Evolutionary conservation across 1,140 invertebrate genomes (phyloP), one percentile per base, ranked within the genome.

Genomic region (Proales similis): DNA sequence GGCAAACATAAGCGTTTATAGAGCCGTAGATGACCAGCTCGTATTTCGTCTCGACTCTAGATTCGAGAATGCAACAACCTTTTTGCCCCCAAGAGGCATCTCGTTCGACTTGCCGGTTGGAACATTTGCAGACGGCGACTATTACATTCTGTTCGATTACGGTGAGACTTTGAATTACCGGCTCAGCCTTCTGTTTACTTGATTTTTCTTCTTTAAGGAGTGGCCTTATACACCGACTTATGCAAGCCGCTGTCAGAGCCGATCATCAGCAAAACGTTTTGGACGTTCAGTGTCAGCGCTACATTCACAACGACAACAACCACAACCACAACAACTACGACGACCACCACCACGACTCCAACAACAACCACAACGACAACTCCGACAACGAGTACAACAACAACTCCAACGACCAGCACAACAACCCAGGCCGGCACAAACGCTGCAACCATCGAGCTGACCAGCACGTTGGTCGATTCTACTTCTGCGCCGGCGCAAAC

Each of bases 141-240:
- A 42, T 22, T 57, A 42, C 26, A 39, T 57, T 22, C 20, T 42
- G 17, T 57, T 57, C 32, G 51, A 57, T 20, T 57, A 57, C 20
- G 51, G 43, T 46, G 27, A 46, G 22, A 19, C 5, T 4, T 19
- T 43, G 5, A 43, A 43, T 19, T 19, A 43, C 39, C 5, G 22
- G n/a, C 22, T 4, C n/a, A n/a, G 22, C 22, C 22, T 43, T 43
- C 4, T n/a, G 17, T 5, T 7, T 5, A 4, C 22, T 43, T 5
- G 11, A 11, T 5, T 11, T 46, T 5, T 9, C 27, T 46, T 36
- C 14, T 36, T 9, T 9, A 36, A 46, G 43, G 51, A 7, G 36
- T 57, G 17, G 51, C 51, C 30, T 24, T 42, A n/a, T 39, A 24
- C 27, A 20, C 14, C 4, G 51, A 30, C 1, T 42, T 42, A 11